Base-by-base conservation (phyloP, 92 coral and sea anemone species). In the Epizoanthus illoricatus region DNA sequence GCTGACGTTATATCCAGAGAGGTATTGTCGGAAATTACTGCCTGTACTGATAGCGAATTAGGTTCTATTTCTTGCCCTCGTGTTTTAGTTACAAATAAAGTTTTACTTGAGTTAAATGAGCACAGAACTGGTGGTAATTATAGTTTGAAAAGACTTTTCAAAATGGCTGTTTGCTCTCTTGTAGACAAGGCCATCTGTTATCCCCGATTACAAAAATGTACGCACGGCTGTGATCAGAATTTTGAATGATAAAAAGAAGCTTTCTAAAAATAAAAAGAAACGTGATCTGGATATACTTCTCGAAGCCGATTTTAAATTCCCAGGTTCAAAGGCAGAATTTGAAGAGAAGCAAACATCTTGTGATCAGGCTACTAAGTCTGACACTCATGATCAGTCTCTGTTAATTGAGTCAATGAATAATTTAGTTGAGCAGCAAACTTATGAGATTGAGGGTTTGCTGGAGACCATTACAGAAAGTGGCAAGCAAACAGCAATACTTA, bases 151-250 rank as follows among this genome's bases (percentile, higher is more conserved):
- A 58, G 67, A 57, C 21, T 58, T 75, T 58, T 36, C 55, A 6
- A 75, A 75, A 57, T 76, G 81, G 81, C 5, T 76, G 70, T 61
- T 76, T 62, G 81, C 81, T 33, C 13, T 76, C 40, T 62, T 59
- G n/a, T 17, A 76, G 41, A 76, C 60, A 24, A 42, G 70, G 70
- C 59, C 81, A 42, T 23, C 9, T 10, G 20, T 61, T 54, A 7
- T 76, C 59, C 81, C 81, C n/a, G 21, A 62, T 76, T n/a, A 76
- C 23, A 76, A 76, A 76, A 39, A 33, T 0, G 13, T 76, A 2
- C 60, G 81, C n/a, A 41, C 70, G 1, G 59, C 43, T n/a, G 81
- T 76, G 59, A 24, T 42, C 60, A 76, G 43, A 61, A 41, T 76
- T 17, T 11, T 23, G 52, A 76, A 7, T 7, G 5, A 61, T 61